These are phyloP conservation scores for Eumaeus atala DNA, from an alignment of 1,140 invertebrate species.

Conservation along the genomic window DNA sequence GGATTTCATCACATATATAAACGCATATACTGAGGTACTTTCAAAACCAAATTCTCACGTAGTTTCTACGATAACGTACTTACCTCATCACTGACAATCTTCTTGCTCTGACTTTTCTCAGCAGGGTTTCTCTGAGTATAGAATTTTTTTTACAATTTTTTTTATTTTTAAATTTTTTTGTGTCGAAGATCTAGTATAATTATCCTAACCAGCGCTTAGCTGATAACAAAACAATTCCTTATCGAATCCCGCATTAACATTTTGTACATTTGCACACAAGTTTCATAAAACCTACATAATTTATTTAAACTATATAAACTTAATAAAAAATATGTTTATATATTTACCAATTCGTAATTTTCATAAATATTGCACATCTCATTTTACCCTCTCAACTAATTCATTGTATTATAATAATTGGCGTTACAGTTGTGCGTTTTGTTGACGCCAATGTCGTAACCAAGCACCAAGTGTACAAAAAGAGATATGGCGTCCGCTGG, in stretches of 20 bases:
- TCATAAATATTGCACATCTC: background rate
- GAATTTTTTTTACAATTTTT: background rate
- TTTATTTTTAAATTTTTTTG: background rate
- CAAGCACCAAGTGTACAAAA: too few species aligned
- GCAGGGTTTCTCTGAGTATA: too few species aligned
- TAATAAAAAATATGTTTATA: conserved; percentile 5
- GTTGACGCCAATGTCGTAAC: too few species aligned
- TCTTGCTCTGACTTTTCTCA: too few species aligned
- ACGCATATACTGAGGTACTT: too few species aligned
- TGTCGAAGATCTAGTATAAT: background rate
- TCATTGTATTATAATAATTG: background rate
- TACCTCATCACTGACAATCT: too few species aligned
- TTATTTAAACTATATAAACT: conserved; percentile 8
- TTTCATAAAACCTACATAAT: background rate
- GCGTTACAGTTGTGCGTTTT: too few species aligned
- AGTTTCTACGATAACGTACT: too few species aligned
- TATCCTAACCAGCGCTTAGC: background rate
- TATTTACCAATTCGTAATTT: background rate
- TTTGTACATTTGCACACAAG: conserved; percentile 1
- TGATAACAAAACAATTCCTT: background rate
- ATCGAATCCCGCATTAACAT: background rate
- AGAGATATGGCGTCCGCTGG: too few species aligned
- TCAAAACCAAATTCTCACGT: too few species aligned
- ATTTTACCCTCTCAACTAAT: background rate
- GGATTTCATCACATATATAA: too few species aligned